A percentile compares a stretch with the other conserved stretches of the same genome.
Conservation (phyloP, 2,113 vertebrate genomes). For the Cephalopterus ornatus region DNA sequence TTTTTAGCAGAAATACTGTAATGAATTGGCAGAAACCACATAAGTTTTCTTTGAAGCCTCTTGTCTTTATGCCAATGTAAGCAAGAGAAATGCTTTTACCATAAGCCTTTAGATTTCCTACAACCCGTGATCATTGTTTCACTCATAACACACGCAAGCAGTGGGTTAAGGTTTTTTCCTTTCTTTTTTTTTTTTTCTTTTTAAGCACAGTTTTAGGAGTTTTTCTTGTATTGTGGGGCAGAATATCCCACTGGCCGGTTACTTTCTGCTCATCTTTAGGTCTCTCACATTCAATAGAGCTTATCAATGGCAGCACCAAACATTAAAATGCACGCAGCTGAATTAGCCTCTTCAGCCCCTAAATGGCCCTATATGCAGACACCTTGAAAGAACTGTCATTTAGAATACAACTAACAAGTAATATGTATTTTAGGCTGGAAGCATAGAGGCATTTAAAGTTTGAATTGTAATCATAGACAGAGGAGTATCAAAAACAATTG, state of each 20-base stretch:
- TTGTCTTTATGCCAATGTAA: conserved; percentile 44
- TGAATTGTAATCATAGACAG: not conserved
- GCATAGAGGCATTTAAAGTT: not conserved
- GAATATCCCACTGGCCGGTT: not conserved
- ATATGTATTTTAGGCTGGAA: not conserved
- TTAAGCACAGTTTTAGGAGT: not conserved
- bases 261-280: not conserved
- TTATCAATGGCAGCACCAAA: not conserved
- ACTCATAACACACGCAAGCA: not conserved
- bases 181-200: not conserved
- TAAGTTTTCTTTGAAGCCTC: not conserved
- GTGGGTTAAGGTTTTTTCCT: not conserved
- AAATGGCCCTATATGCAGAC: not conserved
- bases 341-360: not conserved
- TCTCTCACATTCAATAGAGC: not conserved
- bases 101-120: not conserved
- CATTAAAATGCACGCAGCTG: not conserved
- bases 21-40: not conserved
- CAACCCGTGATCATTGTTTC: not conserved
- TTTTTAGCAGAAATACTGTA: conserved; percentile 27
- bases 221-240: not conserved
- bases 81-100: conserved; percentile 42
- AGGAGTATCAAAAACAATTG: not conserved
- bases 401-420: not conserved
- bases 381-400: not conserved